These are phyloP conservation scores for Lepidotrigona ventralis DNA, from an alignment of 1,140 invertebrate species.

Conservation along the genomic window DNA sequence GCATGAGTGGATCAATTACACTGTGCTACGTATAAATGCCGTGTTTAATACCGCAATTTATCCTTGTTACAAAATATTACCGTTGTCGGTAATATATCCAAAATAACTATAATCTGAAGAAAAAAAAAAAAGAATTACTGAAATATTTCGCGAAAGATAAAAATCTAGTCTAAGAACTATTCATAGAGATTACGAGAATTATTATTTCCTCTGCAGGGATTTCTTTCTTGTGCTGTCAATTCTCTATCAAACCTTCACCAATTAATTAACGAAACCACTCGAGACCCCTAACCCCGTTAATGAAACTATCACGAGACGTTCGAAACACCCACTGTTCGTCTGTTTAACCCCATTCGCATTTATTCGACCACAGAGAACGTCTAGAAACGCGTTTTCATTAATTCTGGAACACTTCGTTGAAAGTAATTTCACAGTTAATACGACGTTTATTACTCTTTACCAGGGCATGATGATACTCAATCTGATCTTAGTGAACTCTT, in stretches of 20 bases:
- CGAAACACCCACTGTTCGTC: background rate
- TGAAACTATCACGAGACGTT: background rate
- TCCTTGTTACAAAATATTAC: background rate
- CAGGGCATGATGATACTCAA: background rate
- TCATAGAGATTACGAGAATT: background rate
- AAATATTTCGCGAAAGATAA: background rate
- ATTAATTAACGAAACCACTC: background rate
- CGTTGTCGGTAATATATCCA: background rate
- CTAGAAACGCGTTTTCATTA: constrained; percentile 9
- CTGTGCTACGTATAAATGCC: background rate
- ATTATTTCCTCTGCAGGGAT: background rate
- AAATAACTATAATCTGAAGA: background rate
- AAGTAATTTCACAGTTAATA: constrained; percentile 18
- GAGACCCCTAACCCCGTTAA: background rate
- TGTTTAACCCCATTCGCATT: background rate
- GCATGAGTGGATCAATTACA: background rate
- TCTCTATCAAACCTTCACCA: background rate
- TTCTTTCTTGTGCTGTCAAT: background rate
- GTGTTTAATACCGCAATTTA: background rate
- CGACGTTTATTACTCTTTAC: constrained; percentile 17
- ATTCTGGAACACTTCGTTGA: background rate
- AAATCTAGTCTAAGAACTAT: background rate
- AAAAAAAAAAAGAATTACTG: background rate
- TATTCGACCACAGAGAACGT: background rate
- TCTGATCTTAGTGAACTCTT: no score